Evolutionary conservation across 2,113 vertebrate genomes (phyloP), one percentile per base, ranked within the genome.

Genomic region (Neolamprologus hecqui): DNA sequence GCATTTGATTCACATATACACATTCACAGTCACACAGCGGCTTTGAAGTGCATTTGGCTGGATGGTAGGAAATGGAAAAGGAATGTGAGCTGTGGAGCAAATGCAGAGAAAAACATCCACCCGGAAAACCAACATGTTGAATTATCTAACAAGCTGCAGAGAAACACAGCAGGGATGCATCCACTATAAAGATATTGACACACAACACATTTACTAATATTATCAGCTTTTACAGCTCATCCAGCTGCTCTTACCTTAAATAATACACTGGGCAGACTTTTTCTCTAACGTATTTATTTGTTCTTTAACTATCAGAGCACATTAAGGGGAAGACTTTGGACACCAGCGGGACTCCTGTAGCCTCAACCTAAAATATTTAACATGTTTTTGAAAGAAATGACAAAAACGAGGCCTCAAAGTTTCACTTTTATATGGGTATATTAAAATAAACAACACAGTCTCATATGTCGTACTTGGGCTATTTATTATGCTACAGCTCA

Each of bases 11-110:
- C 79, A 60, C 84, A 33, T 68, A 40, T 83, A 82, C 33, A 33
- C 33, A 33, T 33, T 33, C 33, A 33, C 80, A 84, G 60, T 68
- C 83, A 55, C 82, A 58, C 86, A 51, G 84, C 21, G 47, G 49
- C 86, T 90, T 92, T 90, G 87, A 92, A 90, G 84, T 91, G 83
- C 23, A 4, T 91, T 89, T 86, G 82, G 83, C 82, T 81, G 49
- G 81, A 89, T 79, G 60, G 33, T 23, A 85, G 84, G 73, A 63
- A 84, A 73, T 58, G 57, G 21, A 83, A 53, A 49, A 82, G 83
- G 51, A 82, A 84, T 55, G 17, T 47, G 83, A 85, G 51, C 60
- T 47, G 82, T 19, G 12, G 82, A 87, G 63, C 26, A 84, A 82
- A 65, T 5, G 40, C 10, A 42, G 58, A 91, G 60, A 63, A 84